A percentile compares a stretch with the other conserved stretches of the same genome.
Conservation (phyloP, 2,888 invertebrate genomes). For the Drepana falcataria region DNA sequence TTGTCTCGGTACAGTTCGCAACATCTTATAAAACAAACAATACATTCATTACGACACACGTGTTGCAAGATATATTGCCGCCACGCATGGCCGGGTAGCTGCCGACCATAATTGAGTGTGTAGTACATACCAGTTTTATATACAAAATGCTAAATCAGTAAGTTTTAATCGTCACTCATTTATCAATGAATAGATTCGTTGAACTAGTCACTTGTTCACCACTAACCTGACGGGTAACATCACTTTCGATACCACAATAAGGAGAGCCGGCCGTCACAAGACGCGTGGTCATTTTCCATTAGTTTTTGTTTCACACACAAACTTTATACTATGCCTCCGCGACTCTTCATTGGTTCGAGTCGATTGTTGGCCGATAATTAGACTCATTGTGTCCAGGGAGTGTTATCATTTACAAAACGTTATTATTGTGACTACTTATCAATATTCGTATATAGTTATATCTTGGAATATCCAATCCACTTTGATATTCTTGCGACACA, state of each 20-base stretch:
- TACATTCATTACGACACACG: slow-evolving; percentile 7
- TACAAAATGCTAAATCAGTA: background rate
- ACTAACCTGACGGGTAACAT: too few relatives aligned
- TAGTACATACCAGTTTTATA: background rate
- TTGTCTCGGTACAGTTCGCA: background rate
- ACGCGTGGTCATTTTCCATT: background rate
- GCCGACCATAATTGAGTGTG: background rate
- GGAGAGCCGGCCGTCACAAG: background rate
- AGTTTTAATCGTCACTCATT: too few relatives aligned
- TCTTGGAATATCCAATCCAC: too few relatives aligned
- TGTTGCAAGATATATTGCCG: slow-evolving; percentile 7
- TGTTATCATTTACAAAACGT: background rate
- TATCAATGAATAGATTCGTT: too few relatives aligned
- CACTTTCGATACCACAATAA: too few relatives aligned
- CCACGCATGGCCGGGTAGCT: background rate
- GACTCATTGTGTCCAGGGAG: background rate
- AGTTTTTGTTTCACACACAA: background rate
- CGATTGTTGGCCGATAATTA: background rate
- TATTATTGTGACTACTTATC: too few relatives aligned
- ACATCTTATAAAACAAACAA: slow-evolving; percentile 7
- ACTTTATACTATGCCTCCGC: background rate
- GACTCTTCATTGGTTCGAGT: background rate
- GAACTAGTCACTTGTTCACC: too few relatives aligned
- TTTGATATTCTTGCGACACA: too few relatives aligned
- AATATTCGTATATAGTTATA: too few relatives aligned